These are phyloP conservation scores for Acrocephalus scirpaceus DNA, from an alignment of 2,797 vertebrate genomes.

Conservation along the genomic window DNA sequence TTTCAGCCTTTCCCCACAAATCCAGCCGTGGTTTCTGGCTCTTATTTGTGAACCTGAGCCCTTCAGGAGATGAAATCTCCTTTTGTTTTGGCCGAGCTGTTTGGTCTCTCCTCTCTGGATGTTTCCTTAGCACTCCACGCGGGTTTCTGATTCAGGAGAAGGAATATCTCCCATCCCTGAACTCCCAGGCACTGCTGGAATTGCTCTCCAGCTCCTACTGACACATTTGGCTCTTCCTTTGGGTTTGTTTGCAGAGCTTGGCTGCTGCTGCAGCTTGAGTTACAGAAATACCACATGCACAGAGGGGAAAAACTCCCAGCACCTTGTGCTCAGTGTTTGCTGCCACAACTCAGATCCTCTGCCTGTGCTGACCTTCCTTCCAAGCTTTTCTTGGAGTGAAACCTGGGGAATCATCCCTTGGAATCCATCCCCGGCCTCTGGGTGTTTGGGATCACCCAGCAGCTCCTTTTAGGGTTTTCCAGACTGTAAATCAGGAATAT, in stretches of 20 bases:
- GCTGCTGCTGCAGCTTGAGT: not conserved
- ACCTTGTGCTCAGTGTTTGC: not conserved
- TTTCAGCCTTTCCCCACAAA: not conserved
- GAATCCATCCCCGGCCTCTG: not conserved
- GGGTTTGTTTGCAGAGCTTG: conserved; percentile 22
- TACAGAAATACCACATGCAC: not conserved
- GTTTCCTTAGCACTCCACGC: not conserved
- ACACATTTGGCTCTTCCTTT: not conserved
- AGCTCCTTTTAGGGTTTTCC: not conserved
- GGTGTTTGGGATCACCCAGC: not conserved
- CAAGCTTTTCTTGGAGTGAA: not conserved
- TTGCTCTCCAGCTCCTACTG: not conserved
- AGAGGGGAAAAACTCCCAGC: not conserved
- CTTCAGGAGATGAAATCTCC: not conserved
- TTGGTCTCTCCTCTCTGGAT: not conserved
- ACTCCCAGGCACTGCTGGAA: not conserved
- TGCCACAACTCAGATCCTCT: not conserved
- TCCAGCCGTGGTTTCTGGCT: not conserved
- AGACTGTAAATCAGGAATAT: not conserved
- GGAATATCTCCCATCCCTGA: not conserved
- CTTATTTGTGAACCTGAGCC: not conserved
- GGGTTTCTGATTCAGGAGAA: not conserved
- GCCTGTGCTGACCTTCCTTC: not conserved
- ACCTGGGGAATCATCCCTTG: not conserved
- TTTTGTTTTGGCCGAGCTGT: not conserved